Evolutionary conservation across 2,888 invertebrate species (phyloP), one percentile per base, ranked within the genome.

Genomic region (Rhogogaster chlorosoma): DNA sequence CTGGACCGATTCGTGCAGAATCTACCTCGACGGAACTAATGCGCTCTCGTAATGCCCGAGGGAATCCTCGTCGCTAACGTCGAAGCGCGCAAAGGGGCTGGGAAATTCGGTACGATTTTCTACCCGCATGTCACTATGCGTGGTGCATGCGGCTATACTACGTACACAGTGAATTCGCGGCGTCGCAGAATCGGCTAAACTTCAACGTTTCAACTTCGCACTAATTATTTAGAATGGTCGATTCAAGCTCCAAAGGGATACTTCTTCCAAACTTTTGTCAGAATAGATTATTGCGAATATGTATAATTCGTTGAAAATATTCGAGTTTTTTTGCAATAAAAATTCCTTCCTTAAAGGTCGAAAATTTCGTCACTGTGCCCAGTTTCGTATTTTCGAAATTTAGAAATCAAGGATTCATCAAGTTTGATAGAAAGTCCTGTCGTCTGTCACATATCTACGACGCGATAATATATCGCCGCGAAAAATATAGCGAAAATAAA

Each of bases 101-200:
- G 57, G 77, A 77, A 53, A 77, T 49, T 77, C 36, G 32, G 77
- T n/a, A 18, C 49, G 77, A 77, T 77, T 77, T 77, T 49, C n/a
- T 9, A 53, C 77, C 77, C 77, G 77, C 77, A 53, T 77, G 49
- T 49, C 77, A 77, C 77, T 32, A 9, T 18, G 53, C 18, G 53
- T 45, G 2, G 77, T 22, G 38, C 38, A 73, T 67, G 38, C 42
- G 71, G 38, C 38, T 38, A 0, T n/a, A 70, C 9, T 42, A 42
- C 67, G 32, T 29, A 38, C n/a, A 38, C n/a, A 38, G 9, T n/a
- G 22, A 22, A 36, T 29, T 73, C 77, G 38, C 42, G n/a, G 18
- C 26, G 18, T 42, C 73, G 42, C 38, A 42, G 26, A 42, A 38
- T 38, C 42, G 12, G 73, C 22, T 12, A 22, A 73, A 73, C 38